These are phyloP conservation scores for Pyrrhosoma nymphula DNA, from an alignment of 2,888 invertebrate species.

Conservation along the genomic window DNA sequence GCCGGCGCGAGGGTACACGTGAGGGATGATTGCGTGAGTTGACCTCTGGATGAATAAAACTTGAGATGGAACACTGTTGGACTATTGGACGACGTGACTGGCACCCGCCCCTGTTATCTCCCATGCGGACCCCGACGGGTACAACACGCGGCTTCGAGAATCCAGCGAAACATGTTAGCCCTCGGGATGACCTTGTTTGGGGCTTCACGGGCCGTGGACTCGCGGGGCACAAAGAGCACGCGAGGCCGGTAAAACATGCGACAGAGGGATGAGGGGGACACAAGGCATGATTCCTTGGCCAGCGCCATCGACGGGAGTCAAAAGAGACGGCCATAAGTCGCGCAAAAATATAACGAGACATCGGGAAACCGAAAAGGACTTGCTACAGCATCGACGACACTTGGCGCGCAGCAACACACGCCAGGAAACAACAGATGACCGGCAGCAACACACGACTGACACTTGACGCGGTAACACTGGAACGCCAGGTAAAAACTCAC, in stretches of 20 bases:
- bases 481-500: no score
- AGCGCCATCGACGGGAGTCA: no score
- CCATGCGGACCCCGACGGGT: background rate
- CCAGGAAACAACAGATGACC: no score
- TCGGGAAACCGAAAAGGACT: no score
- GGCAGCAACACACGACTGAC: no score
- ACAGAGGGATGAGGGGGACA: background rate
- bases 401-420: no score
- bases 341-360: no score
- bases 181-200: conserved; percentile 10
- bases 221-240: background rate
- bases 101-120: background rate
- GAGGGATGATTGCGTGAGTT: background rate
- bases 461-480: no score
- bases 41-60: background rate
- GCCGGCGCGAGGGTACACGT: background rate
- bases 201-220: background rate
- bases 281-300: background rate
- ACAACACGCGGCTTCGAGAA: background rate
- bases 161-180: background rate
- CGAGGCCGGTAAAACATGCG: background rate
- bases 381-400: no score
- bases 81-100: background rate
- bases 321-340: no score
- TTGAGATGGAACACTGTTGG: background rate